Base-by-base conservation (phyloP, 2,113 vertebrate genomes). In the Cephalopterus ornatus region DNA sequence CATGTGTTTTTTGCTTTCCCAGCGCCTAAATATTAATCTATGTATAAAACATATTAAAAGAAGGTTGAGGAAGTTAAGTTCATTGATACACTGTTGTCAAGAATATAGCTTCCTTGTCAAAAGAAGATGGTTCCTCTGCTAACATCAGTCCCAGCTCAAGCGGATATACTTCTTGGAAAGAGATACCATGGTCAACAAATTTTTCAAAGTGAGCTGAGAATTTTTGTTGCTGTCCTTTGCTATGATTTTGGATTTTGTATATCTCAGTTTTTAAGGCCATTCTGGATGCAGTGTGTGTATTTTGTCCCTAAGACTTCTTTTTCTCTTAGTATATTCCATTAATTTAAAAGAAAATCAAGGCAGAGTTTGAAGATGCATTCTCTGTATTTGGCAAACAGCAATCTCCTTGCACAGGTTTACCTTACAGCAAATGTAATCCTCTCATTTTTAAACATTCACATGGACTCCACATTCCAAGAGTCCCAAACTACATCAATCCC, bases 361-460 rank as follows among this genome's bases (percentile, higher is more conserved):
- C 67, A 74, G 75, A 88, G 21, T 23, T 19, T 77, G 63, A 77
- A 92, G 72, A 74, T 59, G 28, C 26, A 52, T 56, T 80, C 65
- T 59, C 47, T 80, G 15, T 90, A n/a, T 84, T 92, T 56, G 72
- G 12, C 61, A 94, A 94, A 68, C 46, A 85, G 74, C 62, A 75
- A 86, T 86, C 96, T 96, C 79, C 23, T 37, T 83, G 67, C 61
- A 52, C 19, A 55, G 35, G 56, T 84, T 90, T 94, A 65, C 88
- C 84, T 93, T 88, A 82, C 73, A 93, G 94, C 81, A 95, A 83
- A 66, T 84, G 9, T 59, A 86, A 95, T 46, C 35, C 46, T 89
- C 73, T 46, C 12, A 3, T 93, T 95, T 94, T 77, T 39, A 91
- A 91, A 78, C 75, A 86, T 87, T 47, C 28, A 27, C 65, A 22